A percentile compares a stretch with the other conserved stretches of the same genome.
These are phyloP conservation scores for Parotia lawesii DNA, from an alignment of 2,113 vertebrate species.

Conservation along the genomic window DNA sequence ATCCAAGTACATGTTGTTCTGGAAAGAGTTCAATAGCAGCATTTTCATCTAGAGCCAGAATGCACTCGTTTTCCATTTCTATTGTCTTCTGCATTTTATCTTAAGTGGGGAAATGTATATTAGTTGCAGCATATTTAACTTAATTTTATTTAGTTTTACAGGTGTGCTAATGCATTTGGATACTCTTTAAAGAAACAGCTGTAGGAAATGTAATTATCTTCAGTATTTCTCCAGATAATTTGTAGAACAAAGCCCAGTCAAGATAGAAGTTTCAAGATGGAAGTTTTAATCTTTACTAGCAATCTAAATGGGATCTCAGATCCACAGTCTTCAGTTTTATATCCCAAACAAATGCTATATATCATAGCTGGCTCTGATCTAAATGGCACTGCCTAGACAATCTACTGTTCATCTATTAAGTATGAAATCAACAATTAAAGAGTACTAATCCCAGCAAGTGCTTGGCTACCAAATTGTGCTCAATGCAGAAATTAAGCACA, in stretches of 20 bases:
- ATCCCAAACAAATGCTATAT: background rate
- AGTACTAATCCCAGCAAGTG: background rate
- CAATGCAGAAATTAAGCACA: background rate
- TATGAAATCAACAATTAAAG: background rate
- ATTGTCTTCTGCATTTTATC: constrained; percentile 61
- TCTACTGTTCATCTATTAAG: background rate
- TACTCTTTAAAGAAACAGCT: constrained; percentile 28
- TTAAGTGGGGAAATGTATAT: constrained; percentile 31
- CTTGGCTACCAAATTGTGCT: background rate
- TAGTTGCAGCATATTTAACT: constrained; percentile 33
- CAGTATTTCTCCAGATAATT: constrained; percentile 22
- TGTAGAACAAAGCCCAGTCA: constrained; percentile 34
- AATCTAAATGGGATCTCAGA: constrained; percentile 49
- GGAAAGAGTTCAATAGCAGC: constrained; percentile 71
- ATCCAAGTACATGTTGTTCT: constrained; percentile 82
- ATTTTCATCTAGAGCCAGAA: constrained; percentile 75
- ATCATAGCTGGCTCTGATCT: background rate
- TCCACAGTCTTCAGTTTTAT: background rate
- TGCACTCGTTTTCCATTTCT: constrained; percentile 47
- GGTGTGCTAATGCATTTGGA: constrained; percentile 38
- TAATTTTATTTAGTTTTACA: constrained; percentile 59
- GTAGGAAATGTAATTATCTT: constrained; percentile 37
- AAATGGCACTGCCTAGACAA: background rate
- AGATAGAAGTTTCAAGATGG: constrained; percentile 18
- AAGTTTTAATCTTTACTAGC: constrained; percentile 51